Conservation (phyloP, 1,140 invertebrate species). For the Arctopsyche grandis region DNA sequence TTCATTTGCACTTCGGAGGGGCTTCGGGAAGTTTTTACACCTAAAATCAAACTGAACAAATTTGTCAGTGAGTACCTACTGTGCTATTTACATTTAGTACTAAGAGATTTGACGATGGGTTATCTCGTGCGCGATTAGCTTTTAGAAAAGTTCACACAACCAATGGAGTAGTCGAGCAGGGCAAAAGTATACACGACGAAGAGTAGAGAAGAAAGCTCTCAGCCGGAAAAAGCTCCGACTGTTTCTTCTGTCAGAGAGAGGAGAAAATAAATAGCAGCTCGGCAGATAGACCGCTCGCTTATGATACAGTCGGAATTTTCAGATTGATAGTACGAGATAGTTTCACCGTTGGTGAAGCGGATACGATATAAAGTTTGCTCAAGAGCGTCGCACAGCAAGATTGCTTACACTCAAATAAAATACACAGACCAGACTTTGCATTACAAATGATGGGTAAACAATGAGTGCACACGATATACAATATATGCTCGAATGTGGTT, state of each 20-base stretch:
- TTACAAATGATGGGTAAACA: conserved; percentile 13
- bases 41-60: no score
- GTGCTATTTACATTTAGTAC: no score
- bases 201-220: no score
- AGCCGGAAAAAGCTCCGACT: neutral
- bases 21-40: no score
- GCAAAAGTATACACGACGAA: no score
- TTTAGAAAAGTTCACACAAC: no score
- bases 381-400: neutral
- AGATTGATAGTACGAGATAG: conserved; percentile 32
- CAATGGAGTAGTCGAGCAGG: no score
- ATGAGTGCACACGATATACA: neutral
- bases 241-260: neutral
- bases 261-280: neutral
- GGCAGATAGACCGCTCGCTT: neutral
- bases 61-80: no score
- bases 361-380: conserved; percentile 14
- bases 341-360: neutral
- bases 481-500: no score
- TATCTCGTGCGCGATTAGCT: no score
- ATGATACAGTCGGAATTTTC: conserved; percentile 23
- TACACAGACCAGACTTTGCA: conserved; percentile 3
- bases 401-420: neutral
- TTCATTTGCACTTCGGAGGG: no score
- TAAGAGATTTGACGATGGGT: no score